Percentiles rank a stretch among this genome's conserved stretches.
Evolutionary conservation across 1,140 invertebrate genomes (phyloP).

Genomic region (Hormaphis cornu): DNA sequence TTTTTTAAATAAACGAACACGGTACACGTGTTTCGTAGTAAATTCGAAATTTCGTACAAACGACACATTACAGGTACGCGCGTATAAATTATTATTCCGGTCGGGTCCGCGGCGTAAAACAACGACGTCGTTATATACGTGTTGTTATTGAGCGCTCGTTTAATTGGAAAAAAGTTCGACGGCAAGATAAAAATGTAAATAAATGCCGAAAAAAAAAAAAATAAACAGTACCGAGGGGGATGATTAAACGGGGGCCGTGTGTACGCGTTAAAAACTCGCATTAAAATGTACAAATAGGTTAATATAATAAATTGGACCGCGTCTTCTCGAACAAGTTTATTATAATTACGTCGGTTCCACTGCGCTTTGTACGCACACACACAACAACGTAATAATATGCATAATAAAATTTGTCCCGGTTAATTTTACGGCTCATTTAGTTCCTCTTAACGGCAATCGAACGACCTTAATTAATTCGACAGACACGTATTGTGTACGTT

Average conservation of each 20-base stretch:
- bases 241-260: neutral
- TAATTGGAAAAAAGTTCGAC: slow-evolving; percentile 14
- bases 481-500: no score
- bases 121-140: no score
- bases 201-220: no score
- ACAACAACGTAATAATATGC: no score
- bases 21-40: no score
- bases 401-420: slow-evolving; percentile 28
- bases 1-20: no score
- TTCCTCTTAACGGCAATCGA: slow-evolving; percentile 24
- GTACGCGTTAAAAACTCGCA: no score
- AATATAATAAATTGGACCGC: slow-evolving; percentile 27
- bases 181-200: neutral
- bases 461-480: slow-evolving; percentile 25
- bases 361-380: no score
- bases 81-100: no score
- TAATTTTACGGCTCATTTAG: slow-evolving; percentile 30
- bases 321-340: slow-evolving; percentile 22
- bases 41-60: no score
- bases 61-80: no score
- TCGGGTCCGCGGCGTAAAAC: no score
- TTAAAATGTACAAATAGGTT: neutral
- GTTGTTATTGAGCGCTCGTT: slow-evolving; percentile 3
- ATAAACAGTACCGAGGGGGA: neutral
- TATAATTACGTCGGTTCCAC: slow-evolving; percentile 25